phyloP scores from a whole-genome alignment of 2,888 invertebrate species.

The Amphipoea oculea region DNA sequence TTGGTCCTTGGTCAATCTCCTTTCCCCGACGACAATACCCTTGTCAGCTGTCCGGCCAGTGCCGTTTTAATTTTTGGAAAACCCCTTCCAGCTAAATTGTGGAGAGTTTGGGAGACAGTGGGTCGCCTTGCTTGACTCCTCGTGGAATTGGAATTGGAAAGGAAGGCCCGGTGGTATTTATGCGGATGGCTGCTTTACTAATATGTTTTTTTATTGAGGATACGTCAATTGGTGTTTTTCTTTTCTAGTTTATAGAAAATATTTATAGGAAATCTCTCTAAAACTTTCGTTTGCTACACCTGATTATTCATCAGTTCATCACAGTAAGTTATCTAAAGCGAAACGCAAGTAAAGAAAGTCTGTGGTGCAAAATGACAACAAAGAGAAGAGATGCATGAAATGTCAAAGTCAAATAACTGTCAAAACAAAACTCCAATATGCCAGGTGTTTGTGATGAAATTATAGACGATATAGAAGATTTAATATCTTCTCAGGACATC shows the following conservation, averaged over 20 bases:
- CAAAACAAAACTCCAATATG: conserved; percentile 83
- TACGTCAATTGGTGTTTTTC: neutral
- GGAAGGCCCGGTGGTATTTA: too few relatives aligned
- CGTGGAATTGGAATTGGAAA: too few relatives aligned
- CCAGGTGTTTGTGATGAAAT: conserved; percentile 92
- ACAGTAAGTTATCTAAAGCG: neutral
- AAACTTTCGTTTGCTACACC: neutral
- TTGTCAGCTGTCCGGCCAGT: too few relatives aligned
- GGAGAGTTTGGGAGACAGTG: too few relatives aligned
- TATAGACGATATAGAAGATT: conserved; percentile 96
- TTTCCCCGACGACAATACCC: too few relatives aligned
- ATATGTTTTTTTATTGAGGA: too few relatives aligned
- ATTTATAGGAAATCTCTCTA: neutral
- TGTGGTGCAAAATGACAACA: conserved; percentile 4
- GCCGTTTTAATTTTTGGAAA: too few relatives aligned
- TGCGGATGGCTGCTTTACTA: too few relatives aligned
- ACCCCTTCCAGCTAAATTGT: too few relatives aligned
- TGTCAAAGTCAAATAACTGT: conserved; percentile 57
- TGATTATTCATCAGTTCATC: too few relatives aligned
- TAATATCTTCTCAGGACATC: conserved; percentile 95
- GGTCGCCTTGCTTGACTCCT: too few relatives aligned
- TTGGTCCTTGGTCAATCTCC: too few relatives aligned
- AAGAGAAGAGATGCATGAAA: neutral
- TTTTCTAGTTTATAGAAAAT: neutral
- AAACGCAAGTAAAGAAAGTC: neutral